A percentile compares a stretch with the other conserved stretches of the same genome.
phyloP scores from a whole-genome alignment of 2,797 vertebrate genomes.

The Sylvilagus floridanus region DNA sequence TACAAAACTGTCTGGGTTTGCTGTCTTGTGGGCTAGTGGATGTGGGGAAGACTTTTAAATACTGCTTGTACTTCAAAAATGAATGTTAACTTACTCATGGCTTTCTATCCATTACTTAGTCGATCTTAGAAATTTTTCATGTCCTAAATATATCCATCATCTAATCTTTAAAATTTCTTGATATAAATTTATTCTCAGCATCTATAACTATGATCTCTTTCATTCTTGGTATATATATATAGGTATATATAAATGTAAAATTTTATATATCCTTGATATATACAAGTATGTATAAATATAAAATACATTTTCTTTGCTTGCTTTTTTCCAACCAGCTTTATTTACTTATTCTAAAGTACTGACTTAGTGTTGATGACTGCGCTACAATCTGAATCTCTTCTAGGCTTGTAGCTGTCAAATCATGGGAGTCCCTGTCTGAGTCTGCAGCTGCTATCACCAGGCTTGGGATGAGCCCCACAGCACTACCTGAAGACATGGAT shows the following conservation, averaged over 20 bases:
- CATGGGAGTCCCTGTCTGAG: background rate
- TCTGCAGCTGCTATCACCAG: background rate
- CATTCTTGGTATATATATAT: background rate
- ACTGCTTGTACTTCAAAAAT: background rate
- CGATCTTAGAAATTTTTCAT: background rate
- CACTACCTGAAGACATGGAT: background rate
- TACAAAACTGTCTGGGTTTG: background rate
- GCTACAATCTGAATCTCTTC: background rate
- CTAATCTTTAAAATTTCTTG: conserved; percentile 4
- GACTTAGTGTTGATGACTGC: background rate
- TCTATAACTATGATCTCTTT: background rate
- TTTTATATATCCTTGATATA: no score
- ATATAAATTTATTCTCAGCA: background rate
- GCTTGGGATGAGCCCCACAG: background rate
- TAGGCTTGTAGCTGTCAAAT: background rate
- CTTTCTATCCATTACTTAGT: background rate
- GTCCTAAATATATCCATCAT: background rate
- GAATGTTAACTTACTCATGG: background rate
- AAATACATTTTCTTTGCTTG: background rate
- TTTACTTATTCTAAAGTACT: background rate
- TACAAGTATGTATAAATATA: no score
- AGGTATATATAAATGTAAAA: no score
- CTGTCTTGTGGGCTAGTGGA: background rate
- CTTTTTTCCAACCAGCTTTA: background rate
- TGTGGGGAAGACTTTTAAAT: background rate